phyloP scores from a whole-genome alignment of 2,797 vertebrate species.

The Tokudaia muenninki region DNA sequence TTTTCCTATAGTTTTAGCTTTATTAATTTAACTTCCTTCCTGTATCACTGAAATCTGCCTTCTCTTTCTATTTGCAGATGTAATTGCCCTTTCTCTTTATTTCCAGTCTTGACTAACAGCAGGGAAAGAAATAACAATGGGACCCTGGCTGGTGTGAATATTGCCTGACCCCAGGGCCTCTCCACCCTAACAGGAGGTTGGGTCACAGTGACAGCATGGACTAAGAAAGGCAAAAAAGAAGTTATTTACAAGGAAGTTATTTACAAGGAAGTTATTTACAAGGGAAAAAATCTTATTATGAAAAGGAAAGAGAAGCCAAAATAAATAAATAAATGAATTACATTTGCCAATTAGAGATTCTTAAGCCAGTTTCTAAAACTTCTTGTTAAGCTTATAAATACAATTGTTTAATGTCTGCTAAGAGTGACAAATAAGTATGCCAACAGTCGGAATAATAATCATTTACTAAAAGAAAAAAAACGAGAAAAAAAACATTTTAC shows the following conservation, averaged over 20 bases:
- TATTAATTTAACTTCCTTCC: constrained; percentile 58
- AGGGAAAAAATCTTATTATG: constrained; percentile 54
- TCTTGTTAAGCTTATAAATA: constrained; percentile 66
- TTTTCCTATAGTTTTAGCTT: background rate
- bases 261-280: constrained; percentile 61
- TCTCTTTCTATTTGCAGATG: constrained; percentile 15
- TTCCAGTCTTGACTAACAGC: background rate
- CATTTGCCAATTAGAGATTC: constrained; percentile 56
- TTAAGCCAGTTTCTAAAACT: constrained; percentile 57
- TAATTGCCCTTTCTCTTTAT: constrained; percentile 41
- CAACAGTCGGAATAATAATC: background rate
- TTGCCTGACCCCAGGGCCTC: background rate
- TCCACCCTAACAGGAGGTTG: background rate
- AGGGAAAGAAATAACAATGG: background rate
- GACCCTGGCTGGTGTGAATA: background rate
- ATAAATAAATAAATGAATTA: constrained; percentile 67
- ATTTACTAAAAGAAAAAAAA: constrained; percentile 24
- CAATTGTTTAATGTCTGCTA: constrained; percentile 30
- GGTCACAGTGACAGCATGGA: background rate
- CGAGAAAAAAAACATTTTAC: background rate
- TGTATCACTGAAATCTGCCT: background rate
- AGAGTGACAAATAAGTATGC: constrained; percentile 45
- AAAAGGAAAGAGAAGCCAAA: constrained; percentile 57
- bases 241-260: constrained; percentile 63
- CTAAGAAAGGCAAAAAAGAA: constrained; percentile 6